Base-by-base conservation (phyloP, 2,113 vertebrate species). In the Menidia beryllina region DNA sequence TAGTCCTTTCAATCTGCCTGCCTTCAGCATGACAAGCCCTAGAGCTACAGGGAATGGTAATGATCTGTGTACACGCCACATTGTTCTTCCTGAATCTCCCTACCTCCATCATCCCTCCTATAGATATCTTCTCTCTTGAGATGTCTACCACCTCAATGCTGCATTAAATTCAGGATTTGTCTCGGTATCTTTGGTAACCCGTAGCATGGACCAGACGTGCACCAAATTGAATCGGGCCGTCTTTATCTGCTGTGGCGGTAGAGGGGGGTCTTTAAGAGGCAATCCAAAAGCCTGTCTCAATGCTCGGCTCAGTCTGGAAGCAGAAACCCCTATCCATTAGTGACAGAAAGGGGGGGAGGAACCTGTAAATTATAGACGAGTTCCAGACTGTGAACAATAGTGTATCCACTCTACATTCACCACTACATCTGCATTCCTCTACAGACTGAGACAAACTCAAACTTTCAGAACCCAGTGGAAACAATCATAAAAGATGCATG, bases 1-100 rank as follows among this genome's bases (percentile, higher is more conserved):
- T 85, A 91, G 67, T 78, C 86, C 79, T 75, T 89, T 93, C 87
- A 93, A 93, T 93, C 90, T 88, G 88, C 84, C 90, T 94, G 83
- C 91, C 92, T 93, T 93, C 86, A 92, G 82, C 90, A 86, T 65
- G 87, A 91, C 77, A 76, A 82, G 85, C 80, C 92, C 87, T 63
- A 79, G 71, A 85, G 87, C 75, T 72, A 92, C 75, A 79, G 25
- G 65, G 81, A 83, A 94, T 78, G 82, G 86, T 90, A 94, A 94
- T 93, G 81, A 88, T 85, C 75, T 85, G 84, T 83, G 84, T 86
- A 85, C 53, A 50, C 41, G 49, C 67, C 26, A 49, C 66, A 75
- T 67, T 76, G 51, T 64, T 62, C 60, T 38, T 45, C 56, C 58
- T 50, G 60, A 13, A n/a, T 13, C 36, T n/a, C 51, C 1, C 9